These are phyloP conservation scores for Pyrrhia umbra DNA, from an alignment of 2,888 invertebrate species.

Conservation along the genomic window DNA sequence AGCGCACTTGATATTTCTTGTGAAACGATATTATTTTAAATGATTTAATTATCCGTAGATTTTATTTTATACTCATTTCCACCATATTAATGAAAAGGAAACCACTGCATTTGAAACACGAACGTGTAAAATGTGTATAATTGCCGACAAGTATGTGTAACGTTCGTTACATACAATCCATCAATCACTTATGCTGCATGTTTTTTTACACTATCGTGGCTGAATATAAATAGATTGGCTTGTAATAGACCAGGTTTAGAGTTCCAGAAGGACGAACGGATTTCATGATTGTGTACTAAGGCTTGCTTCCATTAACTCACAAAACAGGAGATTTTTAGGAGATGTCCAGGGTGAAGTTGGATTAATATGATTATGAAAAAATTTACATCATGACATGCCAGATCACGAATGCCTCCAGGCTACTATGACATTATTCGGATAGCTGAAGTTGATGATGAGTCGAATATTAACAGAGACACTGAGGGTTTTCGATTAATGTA, in stretches of 20 bases:
- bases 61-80: slow-evolving; percentile 4
- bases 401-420: too few relatives aligned
- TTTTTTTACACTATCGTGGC: neutral
- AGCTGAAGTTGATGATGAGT: too few relatives aligned
- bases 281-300: neutral
- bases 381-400: too few relatives aligned
- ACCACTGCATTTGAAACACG: slow-evolving; percentile 9
- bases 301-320: neutral
- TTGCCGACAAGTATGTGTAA: slow-evolving; percentile 44
- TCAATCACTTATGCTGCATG: slow-evolving; percentile 29
- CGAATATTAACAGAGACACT: too few relatives aligned
- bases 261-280: neutral
- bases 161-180: slow-evolving; percentile 14
- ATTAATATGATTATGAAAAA: too few relatives aligned
- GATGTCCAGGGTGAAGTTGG: too few relatives aligned
- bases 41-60: neutral
- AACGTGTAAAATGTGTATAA: slow-evolving; percentile 13
- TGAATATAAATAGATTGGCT: neutral
- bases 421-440: too few relatives aligned
- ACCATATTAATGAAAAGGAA: slow-evolving; percentile 22
- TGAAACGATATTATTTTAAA: too few relatives aligned
- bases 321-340: too few relatives aligned
- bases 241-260: neutral
- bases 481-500: too few relatives aligned
- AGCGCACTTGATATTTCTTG: too few relatives aligned